phyloP scores from a whole-genome alignment of 2,797 vertebrate genomes.

The Microctenopoma stevenorrisi region DNA sequence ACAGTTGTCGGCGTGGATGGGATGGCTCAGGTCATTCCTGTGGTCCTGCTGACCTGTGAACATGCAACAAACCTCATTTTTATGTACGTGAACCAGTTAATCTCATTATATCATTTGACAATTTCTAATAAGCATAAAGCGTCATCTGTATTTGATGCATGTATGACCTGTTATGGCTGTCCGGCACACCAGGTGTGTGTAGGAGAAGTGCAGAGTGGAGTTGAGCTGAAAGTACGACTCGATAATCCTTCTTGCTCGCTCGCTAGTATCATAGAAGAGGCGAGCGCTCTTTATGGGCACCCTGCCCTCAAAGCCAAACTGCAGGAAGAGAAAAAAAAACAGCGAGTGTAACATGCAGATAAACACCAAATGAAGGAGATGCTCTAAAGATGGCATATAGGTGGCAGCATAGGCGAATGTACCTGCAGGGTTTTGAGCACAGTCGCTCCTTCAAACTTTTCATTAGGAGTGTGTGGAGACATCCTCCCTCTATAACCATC shows the following conservation, averaged over 20 bases:
- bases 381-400: no score
- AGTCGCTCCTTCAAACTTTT: constrained; percentile 96
- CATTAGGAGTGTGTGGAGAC: constrained; percentile 97
- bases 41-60: constrained; percentile 92
- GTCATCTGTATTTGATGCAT: not conserved
- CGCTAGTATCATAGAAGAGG: constrained; percentile 94
- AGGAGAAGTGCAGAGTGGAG: constrained; percentile 96
- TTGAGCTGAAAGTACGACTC: constrained; percentile 97
- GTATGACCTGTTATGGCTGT: constrained; percentile 92
- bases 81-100: not conserved
- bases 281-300: constrained; percentile 91
- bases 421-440: constrained; percentile 96
- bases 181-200: constrained; percentile 96
- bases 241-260: constrained; percentile 90
- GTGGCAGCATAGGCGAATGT: constrained; percentile 3
- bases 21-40: constrained; percentile 96
- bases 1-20: constrained; percentile 98
- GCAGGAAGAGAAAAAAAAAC: constrained; percentile 7
- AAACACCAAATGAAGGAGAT: no score
- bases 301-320: constrained; percentile 94
- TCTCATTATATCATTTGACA: not conserved
- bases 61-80: not conserved
- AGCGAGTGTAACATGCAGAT: not conserved
- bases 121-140: not conserved
- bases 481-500: constrained; percentile 95